phyloP scores from a whole-genome alignment of 1,140 invertebrate genomes.

The Aphelinus certus region DNA sequence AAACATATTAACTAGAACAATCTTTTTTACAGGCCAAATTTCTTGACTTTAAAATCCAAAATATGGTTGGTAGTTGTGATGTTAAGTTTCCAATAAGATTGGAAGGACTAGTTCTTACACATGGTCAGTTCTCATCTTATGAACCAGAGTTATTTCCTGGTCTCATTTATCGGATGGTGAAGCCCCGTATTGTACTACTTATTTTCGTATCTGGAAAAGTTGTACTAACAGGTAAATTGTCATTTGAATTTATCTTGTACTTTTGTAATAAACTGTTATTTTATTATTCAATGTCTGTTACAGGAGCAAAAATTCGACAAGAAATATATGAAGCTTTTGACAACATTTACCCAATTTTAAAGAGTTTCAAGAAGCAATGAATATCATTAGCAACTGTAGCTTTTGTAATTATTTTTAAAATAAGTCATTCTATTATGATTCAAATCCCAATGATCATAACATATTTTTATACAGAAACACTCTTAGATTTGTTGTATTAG shows the following conservation, averaged over 20 bases:
- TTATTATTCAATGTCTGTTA: conserved; percentile 41
- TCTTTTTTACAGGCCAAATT: conserved; percentile 89
- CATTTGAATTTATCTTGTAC: conserved; percentile 4
- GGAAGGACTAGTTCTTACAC: conserved; percentile 95
- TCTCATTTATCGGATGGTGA: conserved; percentile 99
- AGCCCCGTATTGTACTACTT: conserved; percentile 97
- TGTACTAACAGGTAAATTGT: conserved; percentile 82
- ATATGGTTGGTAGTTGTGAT: conserved; percentile 99
- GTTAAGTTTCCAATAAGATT: conserved; percentile 98
- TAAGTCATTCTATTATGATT: no score
- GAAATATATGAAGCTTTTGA: conserved; percentile 99
- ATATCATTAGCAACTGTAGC: conserved; percentile 39
- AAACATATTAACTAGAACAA: conserved; percentile 12
- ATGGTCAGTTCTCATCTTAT: conserved; percentile 97
- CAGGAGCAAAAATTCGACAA: conserved; percentile 95
- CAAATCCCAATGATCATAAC: neutral
- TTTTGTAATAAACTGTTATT: conserved; percentile 28
- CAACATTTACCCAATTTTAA: conserved; percentile 99
- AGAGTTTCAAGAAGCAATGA: conserved; percentile 96
- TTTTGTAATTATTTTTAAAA: neutral
- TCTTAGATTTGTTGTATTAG: neutral
- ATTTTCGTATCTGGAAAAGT: conserved; percentile 99
- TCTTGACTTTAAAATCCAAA: conserved; percentile 99
- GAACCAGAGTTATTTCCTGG: conserved; percentile 97
- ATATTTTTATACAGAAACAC: conserved; percentile 20